These are phyloP conservation scores for Microcebus tavaratra DNA, from an alignment of 2,113 vertebrate genomes.

Conservation along the genomic window DNA sequence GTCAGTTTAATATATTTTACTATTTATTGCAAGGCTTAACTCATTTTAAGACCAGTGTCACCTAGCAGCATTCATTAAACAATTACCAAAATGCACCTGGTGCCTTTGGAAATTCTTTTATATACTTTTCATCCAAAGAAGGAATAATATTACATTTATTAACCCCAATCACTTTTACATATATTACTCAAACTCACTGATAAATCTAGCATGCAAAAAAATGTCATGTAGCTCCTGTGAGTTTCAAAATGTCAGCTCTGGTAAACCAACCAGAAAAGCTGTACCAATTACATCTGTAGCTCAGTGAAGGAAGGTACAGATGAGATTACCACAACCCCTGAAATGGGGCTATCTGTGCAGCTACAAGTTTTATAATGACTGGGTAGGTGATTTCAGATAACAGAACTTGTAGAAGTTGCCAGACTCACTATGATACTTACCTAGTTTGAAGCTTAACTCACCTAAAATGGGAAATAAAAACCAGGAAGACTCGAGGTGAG, in stretches of 20 bases:
- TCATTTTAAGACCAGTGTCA: background rate
- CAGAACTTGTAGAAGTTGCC: background rate
- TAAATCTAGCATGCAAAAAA: background rate
- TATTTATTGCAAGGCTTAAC: background rate
- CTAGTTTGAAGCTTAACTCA: background rate
- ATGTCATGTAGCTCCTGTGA: background rate
- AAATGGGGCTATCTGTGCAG: too few species aligned
- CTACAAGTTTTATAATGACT: background rate
- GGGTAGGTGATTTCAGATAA: background rate
- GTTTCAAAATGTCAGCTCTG: background rate
- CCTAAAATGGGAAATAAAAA: background rate
- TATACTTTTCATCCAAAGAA: background rate
- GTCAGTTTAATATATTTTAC: background rate
- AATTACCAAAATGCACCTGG: background rate
- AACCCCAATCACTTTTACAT: background rate
- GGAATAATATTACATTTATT: background rate
- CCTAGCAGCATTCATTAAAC: background rate
- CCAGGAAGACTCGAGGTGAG: background rate
- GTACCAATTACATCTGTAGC: background rate
- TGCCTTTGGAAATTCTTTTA: background rate
- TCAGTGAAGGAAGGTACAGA: background rate
- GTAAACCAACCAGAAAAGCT: background rate
- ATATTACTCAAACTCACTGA: background rate
- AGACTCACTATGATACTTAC: background rate
- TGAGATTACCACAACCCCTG: background rate